Evolutionary conservation across 1,140 invertebrate species (phyloP), one percentile per base, ranked within the genome.

Genomic region (Drosophila kanapiae): DNA sequence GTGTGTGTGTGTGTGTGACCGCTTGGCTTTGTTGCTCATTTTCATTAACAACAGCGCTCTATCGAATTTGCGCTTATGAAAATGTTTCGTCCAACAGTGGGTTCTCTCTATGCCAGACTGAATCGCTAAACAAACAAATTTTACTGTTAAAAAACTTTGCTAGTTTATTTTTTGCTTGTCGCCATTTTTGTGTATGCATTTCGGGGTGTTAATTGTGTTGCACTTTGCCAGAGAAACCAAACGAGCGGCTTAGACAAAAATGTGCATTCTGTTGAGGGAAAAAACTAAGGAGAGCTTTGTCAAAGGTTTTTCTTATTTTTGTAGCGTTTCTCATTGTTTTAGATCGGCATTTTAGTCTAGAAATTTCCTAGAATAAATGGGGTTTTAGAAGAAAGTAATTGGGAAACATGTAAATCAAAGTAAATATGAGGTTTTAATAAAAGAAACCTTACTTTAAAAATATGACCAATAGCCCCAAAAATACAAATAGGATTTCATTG

Each of bases 151-250:
- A 74, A 85, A 85, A 61, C 60, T 53, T 35, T 16, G 37, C 13
- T 13, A 37, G 31, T 31, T 62, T 18, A 27, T 47, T 64, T 63
- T 37, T 54, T 42, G 23, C 23, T 23, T 23, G 23, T 38, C 6
- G 14, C 37, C 27, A 38, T 43, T 60, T 71, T 59, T 72, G 62
- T 81, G 78, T 79, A 69, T 90, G 85, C 81, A 79, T 79, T 90
- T 90, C 77, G 85, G 81, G 86, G 85, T 90, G 85, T 90, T 90
- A 90, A 90, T 90, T 90, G 81, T 90, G 75, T 90, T 90, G 85
- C 85, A 90, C 85, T 87, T 88, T 86, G 84, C 68, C 69, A 78
- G 80, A 60, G 49, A 77, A 77, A 77, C 65, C 45, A 64, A 65
- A 33, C 38, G 71, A 63, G 27, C 53, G 53, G 58, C 57, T 43